Evolutionary conservation across 1,140 invertebrate species (phyloP).

Genomic region (Pseudachorutes palmiensis): DNA sequence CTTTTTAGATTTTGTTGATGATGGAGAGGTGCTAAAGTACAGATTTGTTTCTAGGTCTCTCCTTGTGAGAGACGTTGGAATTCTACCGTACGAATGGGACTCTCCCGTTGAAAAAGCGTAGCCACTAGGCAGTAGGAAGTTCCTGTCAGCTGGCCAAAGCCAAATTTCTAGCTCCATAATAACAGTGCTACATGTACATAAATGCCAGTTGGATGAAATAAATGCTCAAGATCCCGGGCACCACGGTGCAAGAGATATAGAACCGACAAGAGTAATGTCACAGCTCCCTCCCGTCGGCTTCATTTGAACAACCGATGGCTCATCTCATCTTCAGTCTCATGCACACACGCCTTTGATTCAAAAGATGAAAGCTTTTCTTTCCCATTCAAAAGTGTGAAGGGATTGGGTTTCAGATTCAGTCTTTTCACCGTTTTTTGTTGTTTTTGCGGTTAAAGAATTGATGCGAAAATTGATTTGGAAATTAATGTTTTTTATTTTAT

Average conservation of each 20-base stretch:
- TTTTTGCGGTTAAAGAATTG: no score
- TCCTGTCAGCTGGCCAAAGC: conserved; percentile 8
- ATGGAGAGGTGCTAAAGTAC: no score
- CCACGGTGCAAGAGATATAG: no score
- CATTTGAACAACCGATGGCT: not conserved
- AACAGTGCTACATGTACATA: not conserved
- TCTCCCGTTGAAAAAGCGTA: not conserved
- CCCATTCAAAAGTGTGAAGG: conserved; percentile 3
- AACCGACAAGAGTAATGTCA: no score
- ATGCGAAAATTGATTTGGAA: conserved; percentile 6
- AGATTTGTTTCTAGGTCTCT: no score
- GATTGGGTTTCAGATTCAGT: no score
- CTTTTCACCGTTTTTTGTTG: conserved; percentile 10
- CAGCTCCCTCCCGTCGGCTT: not conserved
- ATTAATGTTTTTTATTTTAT: conserved; percentile 10
- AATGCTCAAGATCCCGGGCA: not conserved
- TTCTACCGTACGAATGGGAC: conserved; percentile 5
- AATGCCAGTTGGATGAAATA: not conserved
- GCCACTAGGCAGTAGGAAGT: not conserved
- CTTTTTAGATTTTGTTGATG: no score
- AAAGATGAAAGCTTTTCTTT: conserved; percentile 16
- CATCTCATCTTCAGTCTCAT: no score
- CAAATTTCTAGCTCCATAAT: not conserved
- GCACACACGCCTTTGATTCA: no score
- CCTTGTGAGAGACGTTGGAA: no score